Conservation (phyloP, 2,113 vertebrate genomes). For the Menura novaehollandiae region DNA sequence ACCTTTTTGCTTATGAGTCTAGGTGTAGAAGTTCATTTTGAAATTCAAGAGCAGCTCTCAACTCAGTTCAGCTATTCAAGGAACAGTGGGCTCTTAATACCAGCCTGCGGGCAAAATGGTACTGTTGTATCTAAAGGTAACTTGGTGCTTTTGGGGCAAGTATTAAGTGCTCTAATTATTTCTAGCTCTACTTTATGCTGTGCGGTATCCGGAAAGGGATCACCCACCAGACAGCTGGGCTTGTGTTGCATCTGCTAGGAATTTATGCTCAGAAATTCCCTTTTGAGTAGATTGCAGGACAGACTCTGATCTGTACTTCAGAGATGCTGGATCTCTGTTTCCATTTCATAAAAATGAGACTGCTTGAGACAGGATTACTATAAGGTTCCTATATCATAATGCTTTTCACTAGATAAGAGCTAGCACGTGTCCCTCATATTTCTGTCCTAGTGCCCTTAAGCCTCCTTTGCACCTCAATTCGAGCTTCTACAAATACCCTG, state of each 20-base stretch:
- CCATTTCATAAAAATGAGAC: background rate
- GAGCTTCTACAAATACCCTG: background rate
- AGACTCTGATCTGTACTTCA: background rate
- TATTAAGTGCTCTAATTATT: background rate
- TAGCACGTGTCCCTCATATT: background rate
- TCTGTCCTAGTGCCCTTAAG: background rate
- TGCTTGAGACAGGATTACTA: background rate
- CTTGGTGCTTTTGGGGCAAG: background rate
- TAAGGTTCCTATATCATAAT: background rate
- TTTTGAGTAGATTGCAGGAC: background rate
- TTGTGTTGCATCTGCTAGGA: background rate
- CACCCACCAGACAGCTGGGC: background rate
- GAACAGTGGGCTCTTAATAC: background rate
- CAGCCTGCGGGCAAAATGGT: background rate
- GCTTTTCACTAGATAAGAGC: background rate
- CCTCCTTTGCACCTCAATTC: background rate
- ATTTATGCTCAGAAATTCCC: background rate
- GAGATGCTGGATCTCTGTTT: background rate
- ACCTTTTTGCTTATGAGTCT: background rate
- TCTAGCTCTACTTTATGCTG: background rate
- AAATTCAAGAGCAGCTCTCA: background rate
- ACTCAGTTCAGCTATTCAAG: background rate
- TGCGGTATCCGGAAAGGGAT: background rate
- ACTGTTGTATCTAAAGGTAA: background rate
- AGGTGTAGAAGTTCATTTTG: background rate